These are phyloP conservation scores for Rhyacophila evoluta DNA, from an alignment of 2,888 invertebrate species.

Conservation along the genomic window DNA sequence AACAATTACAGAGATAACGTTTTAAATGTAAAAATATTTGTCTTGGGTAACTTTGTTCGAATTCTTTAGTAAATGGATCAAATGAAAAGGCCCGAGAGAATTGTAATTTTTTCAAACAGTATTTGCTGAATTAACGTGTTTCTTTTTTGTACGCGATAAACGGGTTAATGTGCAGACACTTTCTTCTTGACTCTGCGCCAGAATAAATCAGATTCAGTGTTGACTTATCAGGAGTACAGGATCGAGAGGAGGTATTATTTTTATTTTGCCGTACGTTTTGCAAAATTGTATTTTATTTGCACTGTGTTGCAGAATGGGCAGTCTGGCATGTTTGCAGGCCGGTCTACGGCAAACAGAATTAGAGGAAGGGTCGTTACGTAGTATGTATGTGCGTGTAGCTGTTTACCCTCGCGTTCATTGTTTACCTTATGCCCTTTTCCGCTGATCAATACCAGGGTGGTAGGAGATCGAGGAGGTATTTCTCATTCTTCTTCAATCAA, in stretches of 20 bases:
- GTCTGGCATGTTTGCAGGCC: constrained; percentile 52
- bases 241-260: constrained; percentile 31
- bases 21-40: too few species aligned
- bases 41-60: too few species aligned
- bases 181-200: constrained; percentile 8
- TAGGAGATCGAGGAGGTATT: constrained; percentile 39
- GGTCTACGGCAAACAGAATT: constrained; percentile 55
- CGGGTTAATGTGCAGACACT: too few species aligned
- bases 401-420: constrained; percentile 55
- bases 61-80: too few species aligned
- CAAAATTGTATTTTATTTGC: constrained; percentile 55
- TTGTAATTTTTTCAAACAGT: too few species aligned
- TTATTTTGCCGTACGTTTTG: constrained; percentile 46
- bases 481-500: constrained; percentile 51
- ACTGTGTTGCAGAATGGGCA: constrained; percentile 50
- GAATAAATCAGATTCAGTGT: constrained; percentile 27
- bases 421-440: constrained; percentile 55
- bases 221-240: constrained; percentile 31
- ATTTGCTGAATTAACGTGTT: too few species aligned
- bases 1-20: too few species aligned
- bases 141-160: too few species aligned
- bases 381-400: constrained; percentile 51
- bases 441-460: constrained; percentile 53
- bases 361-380: constrained; percentile 52
- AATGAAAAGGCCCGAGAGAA: too few species aligned